Percentiles rank a stretch among this genome's conserved stretches.
phyloP scores from a whole-genome alignment of 2,113 vertebrate genomes.

The Calonectris borealis region DNA sequence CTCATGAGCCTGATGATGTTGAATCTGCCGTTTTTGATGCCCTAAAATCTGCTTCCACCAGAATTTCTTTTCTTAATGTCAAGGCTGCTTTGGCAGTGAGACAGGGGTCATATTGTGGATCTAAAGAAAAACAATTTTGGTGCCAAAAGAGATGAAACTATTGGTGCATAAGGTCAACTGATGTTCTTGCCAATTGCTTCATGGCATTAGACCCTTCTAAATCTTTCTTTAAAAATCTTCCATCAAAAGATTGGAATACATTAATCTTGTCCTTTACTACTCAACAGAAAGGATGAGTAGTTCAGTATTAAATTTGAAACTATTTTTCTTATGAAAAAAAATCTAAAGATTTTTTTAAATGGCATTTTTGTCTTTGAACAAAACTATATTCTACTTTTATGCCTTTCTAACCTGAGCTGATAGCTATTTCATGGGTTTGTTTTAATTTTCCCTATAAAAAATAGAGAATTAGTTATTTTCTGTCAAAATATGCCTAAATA shows the following conservation, averaged over 20 bases:
- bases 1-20: not conserved
- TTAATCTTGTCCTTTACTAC: not conserved
- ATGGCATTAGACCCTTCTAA: not conserved
- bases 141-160: slow-evolving; percentile 47
- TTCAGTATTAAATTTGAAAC: not conserved
- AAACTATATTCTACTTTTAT: not conserved
- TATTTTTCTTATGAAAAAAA: not conserved
- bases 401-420: not conserved
- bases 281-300: not conserved
- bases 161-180: slow-evolving; percentile 31
- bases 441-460: not conserved
- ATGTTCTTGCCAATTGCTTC: slow-evolving; percentile 46
- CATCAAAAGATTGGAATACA: not conserved
- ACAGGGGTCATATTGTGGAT: slow-evolving; percentile 7
- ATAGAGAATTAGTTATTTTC: not conserved
- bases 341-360: not conserved
- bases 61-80: slow-evolving; percentile 21
- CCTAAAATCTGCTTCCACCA: not conserved
- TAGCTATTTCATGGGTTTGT: not conserved
- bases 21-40: not conserved
- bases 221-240: slow-evolving; percentile 16
- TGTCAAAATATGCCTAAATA: not conserved
- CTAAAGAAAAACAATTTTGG: slow-evolving; percentile 17
- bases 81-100: slow-evolving; percentile 36
- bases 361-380: not conserved